Evolutionary conservation across 2,113 vertebrate species (phyloP), one percentile per base, ranked within the genome.

Genomic region (Tachysurus vachellii): DNA sequence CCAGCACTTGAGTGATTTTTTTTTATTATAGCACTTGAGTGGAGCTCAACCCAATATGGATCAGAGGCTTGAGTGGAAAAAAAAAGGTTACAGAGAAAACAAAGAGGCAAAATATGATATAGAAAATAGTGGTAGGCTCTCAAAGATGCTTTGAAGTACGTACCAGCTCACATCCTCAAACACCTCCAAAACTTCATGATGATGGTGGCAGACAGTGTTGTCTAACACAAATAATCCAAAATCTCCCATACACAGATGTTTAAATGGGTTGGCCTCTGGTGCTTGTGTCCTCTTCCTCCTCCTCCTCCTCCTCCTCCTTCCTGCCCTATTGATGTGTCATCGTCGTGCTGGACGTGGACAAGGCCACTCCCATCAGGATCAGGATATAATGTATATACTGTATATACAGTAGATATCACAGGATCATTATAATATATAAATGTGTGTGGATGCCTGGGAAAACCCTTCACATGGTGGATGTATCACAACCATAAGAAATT

Each of bases 331-430:
- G 2, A 28, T 53, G 50, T 26, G 28, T 56, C 14, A 16, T 28
- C 16, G n/a, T 80, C 16, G 31, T 57, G 14, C 77, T 80, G 77
- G 76, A 80, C 31, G 54, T 80, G 77, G 76, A 80, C 57, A 54
- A 57, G n/a, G 28, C 54, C 77, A 80, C 19, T 80, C 54, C 77
- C 77, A 57, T 80, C 5, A 4, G 77, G 28, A 57, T 80, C 5
- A 4, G 77, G 28, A 57, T 59, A 12, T 57, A 59, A 44, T 76
- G 31, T 71, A 50, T 76, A 76, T 76, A 53, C 68, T 70, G 31
- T 42, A 47, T 44, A 73, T 73, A 71, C 66, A 16, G n/a, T 70
- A 73, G 70, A 44, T 73, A 44, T 73, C 19, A 73, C 16, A 2
- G 6, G 36, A 44, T 71, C 31, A 71, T 36, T 3, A 19, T 42